Conservation (phyloP, 1,140 invertebrate genomes). For the Drosophila baimaii region DNA sequence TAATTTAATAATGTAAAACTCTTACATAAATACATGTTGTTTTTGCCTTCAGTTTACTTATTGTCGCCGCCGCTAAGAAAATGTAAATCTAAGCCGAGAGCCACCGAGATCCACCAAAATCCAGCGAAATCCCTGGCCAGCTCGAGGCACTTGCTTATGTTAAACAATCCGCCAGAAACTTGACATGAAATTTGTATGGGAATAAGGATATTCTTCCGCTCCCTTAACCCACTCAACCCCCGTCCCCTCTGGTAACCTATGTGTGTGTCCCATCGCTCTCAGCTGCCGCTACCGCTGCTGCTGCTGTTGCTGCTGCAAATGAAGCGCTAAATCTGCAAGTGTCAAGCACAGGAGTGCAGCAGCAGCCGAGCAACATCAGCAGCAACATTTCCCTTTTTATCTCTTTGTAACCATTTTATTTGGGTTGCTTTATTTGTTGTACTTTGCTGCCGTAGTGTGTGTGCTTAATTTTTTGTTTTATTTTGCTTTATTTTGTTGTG, state of each 20-base stretch:
- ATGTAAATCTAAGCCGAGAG: constrained; percentile 39
- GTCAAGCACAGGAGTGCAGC: constrained; percentile 65
- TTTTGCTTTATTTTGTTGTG: constrained; percentile 18
- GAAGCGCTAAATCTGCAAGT: constrained; percentile 75
- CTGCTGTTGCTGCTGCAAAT: constrained; percentile 52
- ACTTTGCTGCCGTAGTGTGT: constrained; percentile 36
- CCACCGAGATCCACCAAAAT: constrained; percentile 37
- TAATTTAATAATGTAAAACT: background rate
- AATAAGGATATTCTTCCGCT: constrained; percentile 10
- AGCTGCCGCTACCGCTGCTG: constrained; percentile 47
- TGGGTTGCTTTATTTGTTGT: constrained; percentile 33
- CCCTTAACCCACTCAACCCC: constrained; percentile 3
- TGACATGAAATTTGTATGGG: constrained; percentile 53
- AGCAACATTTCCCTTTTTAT: constrained; percentile 35
- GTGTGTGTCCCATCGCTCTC: constrained; percentile 24
- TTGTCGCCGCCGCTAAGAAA: constrained; percentile 4
- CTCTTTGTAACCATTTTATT: constrained; percentile 51
- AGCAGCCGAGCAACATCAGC: constrained; percentile 29
- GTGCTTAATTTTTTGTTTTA: constrained; percentile 55
- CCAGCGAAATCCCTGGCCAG: constrained; percentile 28
- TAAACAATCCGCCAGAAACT: constrained; percentile 52
- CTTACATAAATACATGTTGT: background rate
- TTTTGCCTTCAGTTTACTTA: background rate
- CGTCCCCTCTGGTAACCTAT: background rate
- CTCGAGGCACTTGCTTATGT: constrained; percentile 46